phyloP scores from a whole-genome alignment of 2,797 vertebrate genomes.

The Gadopsis marmoratus region DNA sequence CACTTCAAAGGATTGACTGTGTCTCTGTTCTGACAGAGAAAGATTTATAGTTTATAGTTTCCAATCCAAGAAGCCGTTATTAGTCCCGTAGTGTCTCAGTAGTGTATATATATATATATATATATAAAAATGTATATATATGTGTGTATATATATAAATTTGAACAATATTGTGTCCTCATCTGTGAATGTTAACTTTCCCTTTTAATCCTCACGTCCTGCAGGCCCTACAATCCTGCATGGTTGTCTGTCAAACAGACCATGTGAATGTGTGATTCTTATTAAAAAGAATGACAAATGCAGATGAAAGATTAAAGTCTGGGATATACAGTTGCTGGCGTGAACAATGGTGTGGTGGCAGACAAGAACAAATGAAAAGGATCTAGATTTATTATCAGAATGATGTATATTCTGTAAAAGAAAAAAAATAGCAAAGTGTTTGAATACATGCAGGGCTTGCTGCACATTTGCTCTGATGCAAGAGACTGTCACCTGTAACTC shows the following conservation, averaged over 20 bases:
- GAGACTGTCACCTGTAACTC: slow-evolving; percentile 48
- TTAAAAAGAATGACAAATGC: slow-evolving; percentile 56
- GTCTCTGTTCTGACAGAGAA: slow-evolving; percentile 81
- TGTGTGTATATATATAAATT: slow-evolving; percentile 21
- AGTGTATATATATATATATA: neutral
- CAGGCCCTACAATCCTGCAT: neutral
- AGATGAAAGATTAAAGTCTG: slow-evolving; percentile 43
- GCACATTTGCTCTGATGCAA: slow-evolving; percentile 54
- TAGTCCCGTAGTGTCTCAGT: slow-evolving; percentile 44
- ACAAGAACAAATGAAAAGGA: slow-evolving; percentile 57
- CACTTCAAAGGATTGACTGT: slow-evolving; percentile 80
- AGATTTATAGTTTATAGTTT: slow-evolving; percentile 77
- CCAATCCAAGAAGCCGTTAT: slow-evolving; percentile 56
- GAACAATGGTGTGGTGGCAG: slow-evolving; percentile 38
- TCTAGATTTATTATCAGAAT: slow-evolving; percentile 37
- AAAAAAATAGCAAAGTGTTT: slow-evolving; percentile 6
- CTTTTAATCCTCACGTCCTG: slow-evolving; percentile 39
- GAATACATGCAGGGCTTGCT: slow-evolving; percentile 20
- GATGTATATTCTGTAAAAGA: slow-evolving; percentile 19
- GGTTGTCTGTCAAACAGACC: slow-evolving; percentile 39
- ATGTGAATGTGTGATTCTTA: slow-evolving; percentile 41
- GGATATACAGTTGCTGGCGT: slow-evolving; percentile 26
- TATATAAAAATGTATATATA: too few relatives aligned
- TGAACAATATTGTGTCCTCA: slow-evolving; percentile 58
- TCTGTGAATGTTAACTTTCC: slow-evolving; percentile 58